These are phyloP conservation scores for Prionailurus bengalensis DNA, from an alignment of 2,113 vertebrate genomes.

Conservation along the genomic window DNA sequence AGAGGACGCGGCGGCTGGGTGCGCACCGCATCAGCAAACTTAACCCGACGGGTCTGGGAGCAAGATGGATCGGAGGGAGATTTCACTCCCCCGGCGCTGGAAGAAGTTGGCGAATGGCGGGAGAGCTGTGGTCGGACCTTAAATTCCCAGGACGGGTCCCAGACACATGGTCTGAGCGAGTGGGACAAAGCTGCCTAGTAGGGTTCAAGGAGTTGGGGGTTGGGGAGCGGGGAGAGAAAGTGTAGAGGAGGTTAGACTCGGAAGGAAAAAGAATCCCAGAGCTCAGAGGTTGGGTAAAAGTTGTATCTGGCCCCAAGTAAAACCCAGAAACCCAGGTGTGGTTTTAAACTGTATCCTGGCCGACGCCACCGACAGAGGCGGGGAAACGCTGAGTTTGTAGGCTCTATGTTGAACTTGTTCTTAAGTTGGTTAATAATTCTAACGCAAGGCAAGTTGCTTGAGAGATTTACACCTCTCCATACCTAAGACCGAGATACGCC, in stretches of 20 bases:
- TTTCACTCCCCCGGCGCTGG: neutral
- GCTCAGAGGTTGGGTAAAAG: neutral
- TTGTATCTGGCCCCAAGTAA: neutral
- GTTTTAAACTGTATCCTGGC: neutral
- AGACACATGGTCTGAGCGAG: neutral
- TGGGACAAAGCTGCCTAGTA: neutral
- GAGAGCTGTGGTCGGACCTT: neutral
- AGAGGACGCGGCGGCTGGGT: neutral
- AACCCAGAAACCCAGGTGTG: neutral
- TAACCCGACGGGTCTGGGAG: neutral
- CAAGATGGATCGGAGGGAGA: neutral
- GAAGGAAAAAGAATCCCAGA: neutral
- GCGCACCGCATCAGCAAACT: neutral
- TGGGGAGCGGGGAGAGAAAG: neutral
- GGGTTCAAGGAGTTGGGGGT: neutral
- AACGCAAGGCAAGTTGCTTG: neutral
- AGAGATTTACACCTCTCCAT: neutral
- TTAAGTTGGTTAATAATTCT: neutral
- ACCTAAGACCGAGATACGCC: neutral
- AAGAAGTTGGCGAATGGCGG: neutral
- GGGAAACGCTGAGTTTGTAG: too few relatives aligned
- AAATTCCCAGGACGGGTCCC: neutral
- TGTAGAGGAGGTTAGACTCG: neutral
- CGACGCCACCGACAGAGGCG: neutral
- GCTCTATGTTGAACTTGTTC: neutral